These are phyloP conservation scores for Engraulis encrasicolus DNA, from an alignment of 2,113 vertebrate genomes.

Conservation along the genomic window DNA sequence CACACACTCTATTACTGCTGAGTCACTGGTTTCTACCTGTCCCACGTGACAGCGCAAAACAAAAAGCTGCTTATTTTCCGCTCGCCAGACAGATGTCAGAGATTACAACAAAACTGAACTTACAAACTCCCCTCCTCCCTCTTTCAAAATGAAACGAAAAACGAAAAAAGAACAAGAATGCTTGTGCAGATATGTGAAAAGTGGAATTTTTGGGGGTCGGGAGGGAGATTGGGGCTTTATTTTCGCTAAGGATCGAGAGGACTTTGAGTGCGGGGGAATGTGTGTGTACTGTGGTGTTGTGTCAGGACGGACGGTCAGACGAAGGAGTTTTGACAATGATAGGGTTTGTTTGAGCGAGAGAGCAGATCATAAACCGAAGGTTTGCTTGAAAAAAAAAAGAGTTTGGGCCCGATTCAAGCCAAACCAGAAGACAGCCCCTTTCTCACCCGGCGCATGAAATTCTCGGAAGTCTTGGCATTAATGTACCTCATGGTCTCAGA, in stretches of 20 bases:
- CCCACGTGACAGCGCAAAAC: conserved; percentile 51
- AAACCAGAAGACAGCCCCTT: conserved; percentile 37
- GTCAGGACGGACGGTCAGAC: conserved; percentile 60
- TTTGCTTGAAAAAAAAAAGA: conserved; percentile 48
- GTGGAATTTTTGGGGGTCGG: conserved; percentile 42
- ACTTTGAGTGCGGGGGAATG: conserved; percentile 55
- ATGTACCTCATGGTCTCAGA: background rate
- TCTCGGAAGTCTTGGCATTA: conserved; percentile 42
- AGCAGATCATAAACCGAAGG: conserved; percentile 50
- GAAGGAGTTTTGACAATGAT: conserved; percentile 59
- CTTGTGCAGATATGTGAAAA: conserved; percentile 58
- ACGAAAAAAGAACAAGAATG: conserved; percentile 46
- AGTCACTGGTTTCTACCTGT: conserved; percentile 67
- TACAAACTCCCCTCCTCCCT: conserved; percentile 47
- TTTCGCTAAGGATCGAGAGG: conserved; percentile 65
- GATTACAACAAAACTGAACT: conserved; percentile 62
- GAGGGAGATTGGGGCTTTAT: conserved; percentile 59
- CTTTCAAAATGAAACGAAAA: background rate
- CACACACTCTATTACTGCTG: no score
- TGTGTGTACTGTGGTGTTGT: conserved; percentile 12
- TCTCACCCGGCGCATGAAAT: conserved; percentile 45
- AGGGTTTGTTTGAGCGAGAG: conserved; percentile 69
- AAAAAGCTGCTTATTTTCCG: conserved; percentile 59
- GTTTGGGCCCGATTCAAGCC: conserved; percentile 53
- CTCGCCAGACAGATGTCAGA: conserved; percentile 63